These are phyloP conservation scores for Leptinotarsa tumamoca DNA, from an alignment of 2,888 invertebrate genomes.

Conservation along the genomic window DNA sequence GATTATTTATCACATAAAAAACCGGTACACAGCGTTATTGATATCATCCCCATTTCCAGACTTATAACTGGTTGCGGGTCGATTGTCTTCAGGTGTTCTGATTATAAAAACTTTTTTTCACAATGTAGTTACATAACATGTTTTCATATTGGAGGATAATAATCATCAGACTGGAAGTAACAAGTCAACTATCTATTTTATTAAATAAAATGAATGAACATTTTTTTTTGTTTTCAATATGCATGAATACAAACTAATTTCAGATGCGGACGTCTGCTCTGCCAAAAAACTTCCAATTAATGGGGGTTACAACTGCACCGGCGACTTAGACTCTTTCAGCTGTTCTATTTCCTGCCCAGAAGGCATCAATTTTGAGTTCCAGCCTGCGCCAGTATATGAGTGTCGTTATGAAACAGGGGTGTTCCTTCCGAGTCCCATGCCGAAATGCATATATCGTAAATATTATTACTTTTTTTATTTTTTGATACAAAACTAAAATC, in stretches of 20 bases:
- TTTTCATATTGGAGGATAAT: too few species aligned
- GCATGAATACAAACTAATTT: conserved; percentile 37
- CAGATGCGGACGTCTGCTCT: conserved; percentile 73
- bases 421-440: conserved; percentile 78
- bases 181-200: too few species aligned
- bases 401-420: conserved; percentile 76
- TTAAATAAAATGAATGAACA: too few species aligned
- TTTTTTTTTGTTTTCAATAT: too few species aligned
- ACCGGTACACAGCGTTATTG: too few species aligned
- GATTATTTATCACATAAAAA: too few species aligned
- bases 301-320: conserved; percentile 80
- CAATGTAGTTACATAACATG: too few species aligned
- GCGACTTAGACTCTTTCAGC: conserved; percentile 71
- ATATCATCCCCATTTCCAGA: too few species aligned
- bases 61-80: too few species aligned
- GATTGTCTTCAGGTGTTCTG: too few species aligned
- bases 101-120: too few species aligned
- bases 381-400: conserved; percentile 73
- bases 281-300: conserved; percentile 78
- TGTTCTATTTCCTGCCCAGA: conserved; percentile 78
- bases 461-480: conserved; percentile 12
- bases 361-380: conserved; percentile 73
- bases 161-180: too few species aligned
- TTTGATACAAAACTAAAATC: background rate
- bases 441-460: conserved; percentile 78